Conservation (phyloP, 2,888 invertebrate species). For the Tyria jacobaeae region DNA sequence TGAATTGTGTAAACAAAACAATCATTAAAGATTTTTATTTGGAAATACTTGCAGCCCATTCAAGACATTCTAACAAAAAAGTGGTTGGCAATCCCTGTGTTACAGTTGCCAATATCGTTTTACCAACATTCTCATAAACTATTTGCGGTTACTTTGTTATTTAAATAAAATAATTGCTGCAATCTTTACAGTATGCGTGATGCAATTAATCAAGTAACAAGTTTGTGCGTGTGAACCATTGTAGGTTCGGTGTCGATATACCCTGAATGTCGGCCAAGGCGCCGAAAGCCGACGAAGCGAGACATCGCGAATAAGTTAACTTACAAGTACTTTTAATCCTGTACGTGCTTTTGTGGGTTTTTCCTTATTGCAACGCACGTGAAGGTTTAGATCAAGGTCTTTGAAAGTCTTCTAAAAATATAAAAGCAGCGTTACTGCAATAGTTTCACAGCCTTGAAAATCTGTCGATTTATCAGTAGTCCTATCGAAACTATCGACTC, state of each 20-base stretch:
- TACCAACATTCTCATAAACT: neutral
- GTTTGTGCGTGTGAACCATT: slow-evolving; percentile 40
- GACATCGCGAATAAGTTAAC: slow-evolving; percentile 24
- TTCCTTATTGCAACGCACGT: slow-evolving; percentile 9
- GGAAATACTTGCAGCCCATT: neutral
- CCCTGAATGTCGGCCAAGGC: slow-evolving; percentile 64
- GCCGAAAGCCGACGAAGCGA: slow-evolving; percentile 39
- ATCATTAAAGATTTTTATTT: too few relatives aligned
- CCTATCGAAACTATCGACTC: too few relatives aligned
- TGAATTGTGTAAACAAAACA: too few relatives aligned
- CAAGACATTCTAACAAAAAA: neutral
- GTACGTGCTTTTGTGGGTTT: slow-evolving; percentile 3
- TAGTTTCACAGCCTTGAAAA: too few relatives aligned
- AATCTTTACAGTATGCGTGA: slow-evolving; percentile 7
- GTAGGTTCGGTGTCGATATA: slow-evolving; percentile 40
- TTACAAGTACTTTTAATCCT: slow-evolving; percentile 6
- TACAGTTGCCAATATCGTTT: neutral
- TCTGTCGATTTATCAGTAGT: too few relatives aligned
- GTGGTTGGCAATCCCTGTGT: neutral
- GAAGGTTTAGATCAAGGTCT: slow-evolving; percentile 14
- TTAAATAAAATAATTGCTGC: neutral
- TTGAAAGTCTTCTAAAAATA: slow-evolving; percentile 2
- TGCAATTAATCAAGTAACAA: slow-evolving; percentile 33
- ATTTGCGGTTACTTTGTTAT: neutral
- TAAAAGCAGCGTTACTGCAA: too few relatives aligned